Evolutionary conservation across 2,113 vertebrate genomes (phyloP).

Genomic region (Ranitomeya variabilis): DNA sequence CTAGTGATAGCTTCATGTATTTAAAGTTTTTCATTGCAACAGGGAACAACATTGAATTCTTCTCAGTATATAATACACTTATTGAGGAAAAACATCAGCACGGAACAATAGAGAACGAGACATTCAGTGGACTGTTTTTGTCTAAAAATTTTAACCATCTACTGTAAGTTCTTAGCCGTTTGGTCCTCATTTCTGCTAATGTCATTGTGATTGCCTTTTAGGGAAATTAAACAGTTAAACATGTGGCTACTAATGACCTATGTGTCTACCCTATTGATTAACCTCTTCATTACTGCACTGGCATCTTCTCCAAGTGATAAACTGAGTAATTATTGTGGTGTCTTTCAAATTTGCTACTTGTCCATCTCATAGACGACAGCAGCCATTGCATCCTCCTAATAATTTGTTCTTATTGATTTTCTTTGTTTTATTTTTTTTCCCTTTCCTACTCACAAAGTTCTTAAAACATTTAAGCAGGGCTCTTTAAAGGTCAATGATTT

Average conservation of each 20-base stretch:
- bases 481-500: conserved; percentile 57
- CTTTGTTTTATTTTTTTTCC: conserved; percentile 33
- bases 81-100: no score
- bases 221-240: not conserved
- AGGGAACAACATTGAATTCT: no score
- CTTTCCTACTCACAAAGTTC: conserved; percentile 38
- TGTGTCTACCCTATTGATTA: not conserved
- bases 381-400: conserved; percentile 11
- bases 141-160: no score
- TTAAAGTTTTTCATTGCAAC: no score
- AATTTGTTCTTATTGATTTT: conserved; percentile 54
- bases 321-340: not conserved
- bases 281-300: conserved; percentile 2
- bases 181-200: not conserved
- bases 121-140: no score
- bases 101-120: no score
- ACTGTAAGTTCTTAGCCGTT: no score
- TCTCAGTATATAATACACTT: no score
- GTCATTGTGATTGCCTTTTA: not conserved
- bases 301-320: not conserved
- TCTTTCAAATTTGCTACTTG: conserved; percentile 11
- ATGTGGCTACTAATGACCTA: not conserved
- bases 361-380: not conserved
- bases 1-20: no score
- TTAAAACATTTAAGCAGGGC: conserved; percentile 49